These are phyloP conservation scores for Xylophagus ater DNA, from an alignment of 2,888 invertebrate genomes.

Conservation along the genomic window DNA sequence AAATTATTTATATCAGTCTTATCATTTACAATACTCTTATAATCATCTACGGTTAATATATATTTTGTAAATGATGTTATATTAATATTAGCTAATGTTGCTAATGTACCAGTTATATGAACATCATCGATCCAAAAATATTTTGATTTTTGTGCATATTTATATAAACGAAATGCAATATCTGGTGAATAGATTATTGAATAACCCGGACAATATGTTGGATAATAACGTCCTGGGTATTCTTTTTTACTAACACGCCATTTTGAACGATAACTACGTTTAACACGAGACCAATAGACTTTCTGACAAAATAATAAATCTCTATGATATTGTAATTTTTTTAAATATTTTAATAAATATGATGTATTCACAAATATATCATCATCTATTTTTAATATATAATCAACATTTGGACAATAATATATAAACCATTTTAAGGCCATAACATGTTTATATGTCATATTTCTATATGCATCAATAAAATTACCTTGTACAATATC, in stretches of 20 bases:
- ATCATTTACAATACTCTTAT: constrained; percentile 16
- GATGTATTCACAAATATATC: constrained; percentile 64
- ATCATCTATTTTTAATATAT: constrained; percentile 64
- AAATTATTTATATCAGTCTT: constrained; percentile 24
- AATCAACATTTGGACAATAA: constrained; percentile 56
- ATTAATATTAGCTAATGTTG: constrained; percentile 42
- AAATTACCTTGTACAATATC: constrained; percentile 72
- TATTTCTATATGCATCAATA: constrained; percentile 63
- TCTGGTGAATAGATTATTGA: constrained; percentile 56
- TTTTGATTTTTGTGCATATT: constrained; percentile 47
- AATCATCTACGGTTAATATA: constrained; percentile 23
- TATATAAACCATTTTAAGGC: constrained; percentile 65
- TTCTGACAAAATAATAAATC: constrained; percentile 55
- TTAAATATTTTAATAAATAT: constrained; percentile 45
- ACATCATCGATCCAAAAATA: constrained; percentile 82
- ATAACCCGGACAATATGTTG: constrained; percentile 66
- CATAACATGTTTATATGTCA: constrained; percentile 78
- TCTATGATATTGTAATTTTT: constrained; percentile 26
- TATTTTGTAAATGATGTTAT: constrained; percentile 34
- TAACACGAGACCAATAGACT: constrained; percentile 41
- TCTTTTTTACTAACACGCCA: constrained; percentile 64
- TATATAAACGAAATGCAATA: constrained; percentile 46
- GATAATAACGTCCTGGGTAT: constrained; percentile 53
- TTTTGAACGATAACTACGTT: constrained; percentile 56
- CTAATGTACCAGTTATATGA: constrained; percentile 59